phyloP scores from a whole-genome alignment of 2,888 invertebrate species.

The Myopa testacea region DNA sequence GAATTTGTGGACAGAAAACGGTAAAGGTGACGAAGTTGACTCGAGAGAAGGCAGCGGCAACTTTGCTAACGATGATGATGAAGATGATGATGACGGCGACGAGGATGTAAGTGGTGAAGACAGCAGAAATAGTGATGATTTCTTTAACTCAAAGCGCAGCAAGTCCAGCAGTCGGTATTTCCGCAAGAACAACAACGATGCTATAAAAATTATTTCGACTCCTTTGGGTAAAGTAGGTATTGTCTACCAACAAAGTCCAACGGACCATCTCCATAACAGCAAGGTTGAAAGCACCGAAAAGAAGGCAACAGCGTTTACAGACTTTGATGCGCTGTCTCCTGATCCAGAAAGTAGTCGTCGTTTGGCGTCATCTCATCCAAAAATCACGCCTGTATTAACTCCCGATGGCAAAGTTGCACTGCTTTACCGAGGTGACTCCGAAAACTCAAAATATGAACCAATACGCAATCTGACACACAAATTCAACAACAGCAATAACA shows the following conservation, averaged over 20 bases:
- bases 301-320: constrained; percentile 60
- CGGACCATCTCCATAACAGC: constrained; percentile 19
- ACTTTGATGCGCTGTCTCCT: constrained; percentile 65
- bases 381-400: constrained; percentile 69
- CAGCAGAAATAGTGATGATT: constrained; percentile 57
- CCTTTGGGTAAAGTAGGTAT: constrained; percentile 69
- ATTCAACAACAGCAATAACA: constrained; percentile 54
- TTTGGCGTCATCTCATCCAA: constrained; percentile 67
- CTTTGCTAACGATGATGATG: constrained; percentile 65
- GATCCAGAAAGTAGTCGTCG: constrained; percentile 68
- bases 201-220: constrained; percentile 69
- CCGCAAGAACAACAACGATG: constrained; percentile 68
- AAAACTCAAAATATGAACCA: constrained; percentile 68
- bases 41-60: constrained; percentile 65
- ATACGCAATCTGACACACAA: constrained; percentile 68
- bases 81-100: constrained; percentile 62
- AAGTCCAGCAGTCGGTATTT: constrained; percentile 65
- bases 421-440: constrained; percentile 69
- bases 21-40: constrained; percentile 56
- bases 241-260: constrained; percentile 66
- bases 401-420: constrained; percentile 70
- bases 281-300: constrained; percentile 45
- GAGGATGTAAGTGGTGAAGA: constrained; percentile 62
- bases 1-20: constrained; percentile 55
- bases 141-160: constrained; percentile 61